A percentile compares a stretch with the other conserved stretches of the same genome.
Conservation (phyloP, 1,140 invertebrate species). For the Dendrolimus kikuchii region DNA sequence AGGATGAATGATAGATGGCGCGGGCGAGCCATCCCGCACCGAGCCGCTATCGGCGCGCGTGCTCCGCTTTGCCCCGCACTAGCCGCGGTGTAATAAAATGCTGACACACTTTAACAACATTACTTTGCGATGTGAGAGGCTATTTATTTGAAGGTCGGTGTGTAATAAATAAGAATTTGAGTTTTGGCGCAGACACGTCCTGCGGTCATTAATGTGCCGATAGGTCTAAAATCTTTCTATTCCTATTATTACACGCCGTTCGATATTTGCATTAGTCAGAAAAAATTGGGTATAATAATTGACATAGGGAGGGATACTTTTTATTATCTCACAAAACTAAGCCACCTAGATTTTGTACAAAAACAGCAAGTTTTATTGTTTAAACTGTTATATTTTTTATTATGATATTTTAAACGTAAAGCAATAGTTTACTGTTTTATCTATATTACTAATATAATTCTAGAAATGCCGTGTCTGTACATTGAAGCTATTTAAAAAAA, state of each 20-base stretch:
- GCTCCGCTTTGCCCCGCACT: constrained; percentile 14
- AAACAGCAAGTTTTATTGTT: no score
- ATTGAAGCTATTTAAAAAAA: no score
- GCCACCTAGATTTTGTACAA: no score
- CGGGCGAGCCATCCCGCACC: constrained; percentile 29
- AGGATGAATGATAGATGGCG: constrained; percentile 70
- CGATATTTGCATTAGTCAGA: neutral
- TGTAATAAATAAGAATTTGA: constrained; percentile 66
- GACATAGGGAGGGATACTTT: no score
- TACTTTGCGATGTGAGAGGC: constrained; percentile 61
- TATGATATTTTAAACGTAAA: no score
- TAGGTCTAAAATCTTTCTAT: constrained; percentile 51
- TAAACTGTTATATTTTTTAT: no score
- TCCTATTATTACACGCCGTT: constrained; percentile 29
- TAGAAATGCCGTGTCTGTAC: no score
- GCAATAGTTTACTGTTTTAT: no score
- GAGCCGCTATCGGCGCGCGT: constrained; percentile 9
- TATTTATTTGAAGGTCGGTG: constrained; percentile 62
- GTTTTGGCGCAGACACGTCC: constrained; percentile 52
- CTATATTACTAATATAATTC: no score
- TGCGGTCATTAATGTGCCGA: constrained; percentile 52
- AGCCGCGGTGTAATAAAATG: constrained; percentile 35
- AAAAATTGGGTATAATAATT: no score
- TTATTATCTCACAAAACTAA: no score
- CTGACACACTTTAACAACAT: constrained; percentile 72